These are phyloP conservation scores for Ceratosolen fusciceps DNA, from an alignment of 1,140 invertebrate species.

Conservation along the genomic window DNA sequence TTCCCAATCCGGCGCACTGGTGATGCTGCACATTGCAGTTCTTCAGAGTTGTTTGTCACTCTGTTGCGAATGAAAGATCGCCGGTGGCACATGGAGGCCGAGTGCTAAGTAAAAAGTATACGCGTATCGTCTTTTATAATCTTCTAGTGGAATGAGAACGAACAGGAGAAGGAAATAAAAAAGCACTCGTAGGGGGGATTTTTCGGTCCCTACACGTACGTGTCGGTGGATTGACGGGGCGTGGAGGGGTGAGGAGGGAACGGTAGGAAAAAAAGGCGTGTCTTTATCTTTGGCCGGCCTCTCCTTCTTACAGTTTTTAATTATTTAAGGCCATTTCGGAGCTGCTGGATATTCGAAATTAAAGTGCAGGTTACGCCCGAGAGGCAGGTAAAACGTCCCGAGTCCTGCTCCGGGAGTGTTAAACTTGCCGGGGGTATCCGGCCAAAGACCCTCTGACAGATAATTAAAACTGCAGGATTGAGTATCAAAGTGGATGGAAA, in stretches of 20 bases:
- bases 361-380: background rate
- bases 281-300: background rate
- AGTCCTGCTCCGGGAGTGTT: background rate
- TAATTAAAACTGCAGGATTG: constrained; percentile 1
- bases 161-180: no score
- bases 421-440: background rate
- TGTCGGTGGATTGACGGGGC: no score
- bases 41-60: constrained; percentile 25
- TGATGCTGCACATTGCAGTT: constrained; percentile 19
- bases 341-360: background rate
- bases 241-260: no score
- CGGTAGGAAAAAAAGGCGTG: background rate
- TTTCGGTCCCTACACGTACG: background rate
- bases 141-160: constrained; percentile 6
- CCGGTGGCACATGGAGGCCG: background rate
- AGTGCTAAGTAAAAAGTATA: constrained; percentile 14
- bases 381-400: background rate
- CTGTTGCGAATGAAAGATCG: constrained; percentile 15
- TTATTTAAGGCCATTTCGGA: background rate
- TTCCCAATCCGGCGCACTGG: background rate
- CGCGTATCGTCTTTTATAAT: constrained; percentile 3
- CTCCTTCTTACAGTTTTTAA: no score
- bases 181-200: background rate
- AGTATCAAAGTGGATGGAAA: constrained; percentile 7
- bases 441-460: background rate